A percentile compares a stretch with the other conserved stretches of the same genome.
These are phyloP conservation scores for Tachystola acroxantha DNA, from an alignment of 2,888 invertebrate species.

Conservation along the genomic window DNA sequence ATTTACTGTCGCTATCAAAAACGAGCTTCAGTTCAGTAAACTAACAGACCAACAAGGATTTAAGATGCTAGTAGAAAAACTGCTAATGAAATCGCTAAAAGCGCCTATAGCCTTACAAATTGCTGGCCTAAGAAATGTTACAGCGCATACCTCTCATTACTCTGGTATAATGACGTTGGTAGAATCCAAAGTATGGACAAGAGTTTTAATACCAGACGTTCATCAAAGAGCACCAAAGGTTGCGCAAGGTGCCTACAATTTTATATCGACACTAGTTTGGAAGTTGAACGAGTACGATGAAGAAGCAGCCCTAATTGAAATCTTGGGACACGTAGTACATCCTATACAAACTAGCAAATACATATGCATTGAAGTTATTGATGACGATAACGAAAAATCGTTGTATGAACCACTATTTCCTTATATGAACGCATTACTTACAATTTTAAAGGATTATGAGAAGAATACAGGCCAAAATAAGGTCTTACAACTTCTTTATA, in stretches of 20 bases:
- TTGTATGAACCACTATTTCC: slow-evolving; percentile 21
- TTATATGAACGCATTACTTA: slow-evolving; percentile 18
- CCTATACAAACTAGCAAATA: slow-evolving; percentile 25
- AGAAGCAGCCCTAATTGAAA: slow-evolving; percentile 24
- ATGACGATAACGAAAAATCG: slow-evolving; percentile 19
- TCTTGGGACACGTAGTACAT: slow-evolving; percentile 22
- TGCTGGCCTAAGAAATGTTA: slow-evolving; percentile 22
- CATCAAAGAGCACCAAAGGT: slow-evolving; percentile 17
- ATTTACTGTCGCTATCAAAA: slow-evolving; percentile 25
- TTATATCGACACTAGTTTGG: slow-evolving; percentile 27
- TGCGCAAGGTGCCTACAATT: slow-evolving; percentile 22
- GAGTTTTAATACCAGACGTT: slow-evolving; percentile 16
- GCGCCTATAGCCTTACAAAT: slow-evolving; percentile 20
- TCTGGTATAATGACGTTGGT: slow-evolving; percentile 27
- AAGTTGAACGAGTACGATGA: slow-evolving; percentile 28
- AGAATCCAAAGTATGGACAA: slow-evolving; percentile 24
- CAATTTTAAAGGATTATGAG: slow-evolving; percentile 22
- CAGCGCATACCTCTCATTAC: slow-evolving; percentile 23
- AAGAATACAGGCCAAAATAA: slow-evolving; percentile 19
- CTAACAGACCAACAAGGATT: slow-evolving; percentile 23
- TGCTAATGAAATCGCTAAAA: slow-evolving; percentile 9
- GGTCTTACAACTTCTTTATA: slow-evolving; percentile 17
- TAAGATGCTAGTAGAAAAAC: slow-evolving; percentile 8
- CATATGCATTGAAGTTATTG: slow-evolving; percentile 15
- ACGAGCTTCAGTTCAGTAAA: slow-evolving; percentile 36